phyloP scores from a whole-genome alignment of 2,113 vertebrate genomes.

The Silurus meridionalis region DNA sequence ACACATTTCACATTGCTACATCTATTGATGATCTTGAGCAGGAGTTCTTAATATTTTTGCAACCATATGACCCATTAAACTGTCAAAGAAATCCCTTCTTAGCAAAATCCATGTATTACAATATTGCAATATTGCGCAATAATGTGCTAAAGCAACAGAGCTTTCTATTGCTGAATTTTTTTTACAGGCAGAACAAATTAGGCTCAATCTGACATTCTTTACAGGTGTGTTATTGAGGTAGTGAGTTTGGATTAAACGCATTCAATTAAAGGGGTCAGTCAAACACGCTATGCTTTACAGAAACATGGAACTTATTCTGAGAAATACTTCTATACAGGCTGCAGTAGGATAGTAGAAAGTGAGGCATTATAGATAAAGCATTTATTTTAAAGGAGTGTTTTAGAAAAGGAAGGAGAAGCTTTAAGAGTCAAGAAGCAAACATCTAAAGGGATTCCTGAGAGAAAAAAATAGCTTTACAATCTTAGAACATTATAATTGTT shows the following conservation, averaged over 20 bases:
- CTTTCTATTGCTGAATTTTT: not conserved
- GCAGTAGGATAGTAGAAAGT: not conserved
- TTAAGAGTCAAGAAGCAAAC: not conserved
- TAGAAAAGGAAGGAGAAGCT: too few relatives aligned
- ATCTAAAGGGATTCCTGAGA: not conserved
- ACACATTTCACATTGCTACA: constrained; percentile 10
- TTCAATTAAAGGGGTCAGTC: not conserved
- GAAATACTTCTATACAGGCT: not conserved
- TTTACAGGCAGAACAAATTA: not conserved
- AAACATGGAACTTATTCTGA: not conserved
- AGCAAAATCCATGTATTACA: not conserved
- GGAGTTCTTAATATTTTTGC: too few relatives aligned
- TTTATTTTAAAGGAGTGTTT: not conserved
- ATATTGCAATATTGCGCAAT: not conserved
- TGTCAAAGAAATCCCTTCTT: not conserved
- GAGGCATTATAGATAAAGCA: not conserved
- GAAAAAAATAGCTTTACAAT: not conserved
- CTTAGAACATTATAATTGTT: not conserved
- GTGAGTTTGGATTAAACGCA: not conserved
- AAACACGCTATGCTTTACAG: not conserved
- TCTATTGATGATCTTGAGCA: not conserved
- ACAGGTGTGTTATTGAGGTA: too few relatives aligned
- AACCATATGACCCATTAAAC: not conserved
- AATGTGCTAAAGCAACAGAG: not conserved
- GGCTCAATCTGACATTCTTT: not conserved